A percentile compares a stretch with the other conserved stretches of the same genome.
phyloP scores from a whole-genome alignment of 2,888 invertebrate species.

The Onthophagus sagittarius region DNA sequence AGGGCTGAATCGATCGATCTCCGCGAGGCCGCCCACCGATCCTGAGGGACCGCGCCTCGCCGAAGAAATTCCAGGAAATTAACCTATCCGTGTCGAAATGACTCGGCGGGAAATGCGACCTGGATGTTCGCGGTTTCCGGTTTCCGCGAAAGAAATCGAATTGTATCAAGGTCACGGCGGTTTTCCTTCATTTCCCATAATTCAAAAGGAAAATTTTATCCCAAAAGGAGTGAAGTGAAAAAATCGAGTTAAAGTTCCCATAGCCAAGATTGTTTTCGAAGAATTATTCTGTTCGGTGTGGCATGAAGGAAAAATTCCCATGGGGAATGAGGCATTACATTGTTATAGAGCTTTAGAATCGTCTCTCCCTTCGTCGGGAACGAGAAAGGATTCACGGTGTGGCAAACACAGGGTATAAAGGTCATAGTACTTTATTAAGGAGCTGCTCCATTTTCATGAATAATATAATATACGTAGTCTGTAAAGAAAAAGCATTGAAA shows the following conservation, averaged over 20 bases:
- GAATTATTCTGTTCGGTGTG: background rate
- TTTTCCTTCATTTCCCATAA: too few relatives aligned
- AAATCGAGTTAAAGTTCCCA: background rate
- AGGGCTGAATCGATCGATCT: slow-evolving; percentile 8
- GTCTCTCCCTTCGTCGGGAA: background rate
- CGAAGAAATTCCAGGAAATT: background rate
- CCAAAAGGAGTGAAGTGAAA: background rate
- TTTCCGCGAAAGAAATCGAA: background rate
- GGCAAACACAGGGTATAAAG: slow-evolving; percentile 15
- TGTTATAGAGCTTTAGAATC: background rate
- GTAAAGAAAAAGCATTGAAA: too few relatives aligned
- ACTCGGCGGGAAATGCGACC: background rate
- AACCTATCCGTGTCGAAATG: background rate
- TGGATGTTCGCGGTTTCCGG: slow-evolving; percentile 4
- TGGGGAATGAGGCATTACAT: background rate
- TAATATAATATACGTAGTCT: too few relatives aligned
- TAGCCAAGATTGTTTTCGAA: background rate
- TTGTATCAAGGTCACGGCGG: background rate
- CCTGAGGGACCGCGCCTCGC: background rate
- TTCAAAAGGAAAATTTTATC: background rate
- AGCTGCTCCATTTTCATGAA: background rate
- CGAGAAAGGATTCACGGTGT: slow-evolving; percentile 16
- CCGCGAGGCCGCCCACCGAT: background rate
- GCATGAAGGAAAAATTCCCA: background rate
- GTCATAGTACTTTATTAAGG: background rate